phyloP scores from a whole-genome alignment of 2,113 vertebrate genomes.

The Mirza zaza region DNA sequence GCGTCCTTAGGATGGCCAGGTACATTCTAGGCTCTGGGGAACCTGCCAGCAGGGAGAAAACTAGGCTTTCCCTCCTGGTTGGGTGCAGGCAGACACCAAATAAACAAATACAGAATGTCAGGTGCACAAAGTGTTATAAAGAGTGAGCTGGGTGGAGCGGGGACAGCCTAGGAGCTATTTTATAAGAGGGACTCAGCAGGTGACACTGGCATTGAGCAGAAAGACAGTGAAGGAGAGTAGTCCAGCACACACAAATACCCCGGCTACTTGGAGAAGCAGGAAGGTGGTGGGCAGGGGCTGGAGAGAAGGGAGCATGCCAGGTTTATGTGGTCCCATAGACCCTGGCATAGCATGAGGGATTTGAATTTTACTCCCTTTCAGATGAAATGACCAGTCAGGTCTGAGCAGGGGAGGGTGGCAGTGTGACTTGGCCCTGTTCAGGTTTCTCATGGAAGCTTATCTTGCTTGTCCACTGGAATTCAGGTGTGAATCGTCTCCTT shows the following conservation, averaged over 20 bases:
- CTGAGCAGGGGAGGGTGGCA: not conserved
- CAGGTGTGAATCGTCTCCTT: not conserved
- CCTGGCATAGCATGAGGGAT: fast-evolving
- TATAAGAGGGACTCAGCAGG: not conserved
- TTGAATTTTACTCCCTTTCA: not conserved
- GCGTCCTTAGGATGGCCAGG: not conserved
- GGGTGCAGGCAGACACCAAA: not conserved
- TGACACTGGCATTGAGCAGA: not conserved
- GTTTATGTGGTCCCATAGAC: not conserved
- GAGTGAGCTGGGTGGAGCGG: not conserved
- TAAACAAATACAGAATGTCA: not conserved
- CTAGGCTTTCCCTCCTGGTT: not conserved
- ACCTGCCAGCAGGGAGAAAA: not conserved
- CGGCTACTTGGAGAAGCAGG: not conserved
- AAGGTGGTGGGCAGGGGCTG: not conserved
- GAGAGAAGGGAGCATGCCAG: not conserved
- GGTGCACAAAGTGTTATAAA: not conserved
- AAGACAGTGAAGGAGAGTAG: fast-evolving
- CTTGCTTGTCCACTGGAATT: not conserved
- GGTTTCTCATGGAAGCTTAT: not conserved
- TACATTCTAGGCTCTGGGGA: not conserved
- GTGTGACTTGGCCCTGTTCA: too few relatives aligned
- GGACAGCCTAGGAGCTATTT: not conserved
- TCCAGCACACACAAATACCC: fast-evolving
- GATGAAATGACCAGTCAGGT: not conserved